Conservation (phyloP, 2,113 vertebrate species). For the Lonchura striata region DNA sequence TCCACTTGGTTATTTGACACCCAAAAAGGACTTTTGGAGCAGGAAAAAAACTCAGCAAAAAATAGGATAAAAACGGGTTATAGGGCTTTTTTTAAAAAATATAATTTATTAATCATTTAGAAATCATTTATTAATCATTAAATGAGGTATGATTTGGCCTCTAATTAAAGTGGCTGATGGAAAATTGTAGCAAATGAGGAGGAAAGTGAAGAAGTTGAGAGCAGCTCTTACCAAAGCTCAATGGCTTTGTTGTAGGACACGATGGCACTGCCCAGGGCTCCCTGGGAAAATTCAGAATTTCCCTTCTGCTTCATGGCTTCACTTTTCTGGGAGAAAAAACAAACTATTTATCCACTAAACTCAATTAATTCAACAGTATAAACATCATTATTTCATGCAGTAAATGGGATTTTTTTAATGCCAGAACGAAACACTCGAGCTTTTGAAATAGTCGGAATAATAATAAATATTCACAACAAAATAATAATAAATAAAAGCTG, state of each 20-base stretch:
- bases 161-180: background rate
- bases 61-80: background rate
- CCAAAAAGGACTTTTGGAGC: background rate
- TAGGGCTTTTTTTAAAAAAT: fast-evolving
- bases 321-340: conserved; percentile 73
- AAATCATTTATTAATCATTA: too few species aligned
- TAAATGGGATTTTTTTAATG: background rate
- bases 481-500: too few species aligned
- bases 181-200: background rate
- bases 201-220: background rate
- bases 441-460: background rate
- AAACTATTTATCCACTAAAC: background rate
- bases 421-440: too few species aligned
- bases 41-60: background rate
- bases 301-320: conserved; percentile 84
- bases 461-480: too few species aligned
- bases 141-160: background rate
- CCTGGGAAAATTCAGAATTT: conserved; percentile 82
- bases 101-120: too few species aligned
- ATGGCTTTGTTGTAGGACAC: conserved; percentile 86
- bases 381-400: background rate
- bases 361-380: background rate
- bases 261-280: conserved; percentile 78
- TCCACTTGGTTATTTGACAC: background rate
- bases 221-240: conserved; percentile 78